Base-by-base conservation (phyloP, 2,113 vertebrate species). In the Numida meleagris region DNA sequence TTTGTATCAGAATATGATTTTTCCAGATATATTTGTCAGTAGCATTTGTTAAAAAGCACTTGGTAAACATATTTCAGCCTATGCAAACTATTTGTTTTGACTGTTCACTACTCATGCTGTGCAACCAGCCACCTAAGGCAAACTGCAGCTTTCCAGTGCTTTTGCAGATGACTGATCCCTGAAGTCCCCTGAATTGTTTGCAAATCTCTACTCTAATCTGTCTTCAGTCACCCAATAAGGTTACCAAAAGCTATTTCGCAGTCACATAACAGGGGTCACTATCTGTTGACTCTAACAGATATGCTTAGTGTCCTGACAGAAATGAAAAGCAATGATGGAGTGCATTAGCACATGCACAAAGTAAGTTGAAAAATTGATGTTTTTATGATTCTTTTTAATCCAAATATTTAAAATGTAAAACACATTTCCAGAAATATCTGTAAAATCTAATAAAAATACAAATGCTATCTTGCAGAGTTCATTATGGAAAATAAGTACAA, bases 81-180 rank as follows among this genome's bases (percentile, higher is more conserved):
- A 92, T 76, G 80, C 76, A 95, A 92, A 94, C 76, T 76, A 83
- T 89, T 93, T 97, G 82, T 95, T 97, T 96, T 94, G 75, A 95
- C 91, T 86, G 65, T 83, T 95, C 85, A 53, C 91, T 58, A 34
- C 79, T 61, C 76, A 15, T 36, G 61, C 72, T 78, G 61, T 75
- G 46, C 57, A 91, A 95, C 89, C 85, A 93, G 82, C 43, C 75
- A 96, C 82, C 91, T 94, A 94, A 91, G 88, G 95, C 94, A 95
- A 95, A 91, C 55, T 57, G 46, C 76, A 77, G 87, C 71, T 93
- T 95, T 88, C 72, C 61, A 61, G 51, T 40, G 75, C 72, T 91
- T 91, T 91, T 91, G 75, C 88, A 94, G 82, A 95, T 93, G 94
- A 96, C 63, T 89, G 93, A 91, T 81, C 46, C 71, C 51, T 91